These are phyloP conservation scores for Mechanitis mazaeus DNA, from an alignment of 2,888 invertebrate species.

Conservation along the genomic window DNA sequence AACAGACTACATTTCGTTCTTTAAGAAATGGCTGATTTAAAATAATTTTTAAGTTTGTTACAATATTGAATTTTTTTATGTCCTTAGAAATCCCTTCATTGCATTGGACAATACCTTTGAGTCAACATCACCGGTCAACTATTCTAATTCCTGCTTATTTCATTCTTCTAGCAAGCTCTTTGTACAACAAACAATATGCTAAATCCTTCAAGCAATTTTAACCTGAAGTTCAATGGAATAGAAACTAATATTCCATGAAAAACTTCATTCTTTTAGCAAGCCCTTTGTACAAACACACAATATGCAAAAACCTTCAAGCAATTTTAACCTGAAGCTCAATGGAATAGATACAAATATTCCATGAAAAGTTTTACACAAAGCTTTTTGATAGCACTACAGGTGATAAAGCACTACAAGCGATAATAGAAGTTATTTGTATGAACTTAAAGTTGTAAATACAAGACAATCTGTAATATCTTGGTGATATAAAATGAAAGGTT, in stretches of 20 bases:
- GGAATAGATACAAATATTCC: neutral
- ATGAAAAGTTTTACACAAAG: neutral
- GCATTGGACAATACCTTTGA: constrained; percentile 2
- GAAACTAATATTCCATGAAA: neutral
- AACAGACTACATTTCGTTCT: too few species aligned
- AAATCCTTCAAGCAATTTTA: neutral
- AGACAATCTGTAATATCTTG: too few species aligned
- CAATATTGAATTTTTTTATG: too few species aligned
- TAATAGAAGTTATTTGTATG: too few species aligned
- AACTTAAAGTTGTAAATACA: too few species aligned
- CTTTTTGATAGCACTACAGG: neutral
- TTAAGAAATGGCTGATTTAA: too few species aligned
- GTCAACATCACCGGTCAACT: constrained; percentile 12
- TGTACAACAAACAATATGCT: constrained; percentile 6
- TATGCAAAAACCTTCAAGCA: neutral
- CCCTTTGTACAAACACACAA: constrained; percentile 6
- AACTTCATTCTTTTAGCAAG: neutral
- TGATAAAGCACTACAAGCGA: too few species aligned
- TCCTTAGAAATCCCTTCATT: too few species aligned
- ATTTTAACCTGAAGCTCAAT: neutral
- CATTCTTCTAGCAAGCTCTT: constrained; percentile 5
- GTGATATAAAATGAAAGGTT: too few species aligned
- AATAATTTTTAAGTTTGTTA: too few species aligned
- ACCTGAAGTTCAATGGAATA: neutral
- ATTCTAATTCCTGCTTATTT: constrained; percentile 6